These are phyloP conservation scores for Myripristis jacobus DNA, from an alignment of 2,797 vertebrate genomes.

Conservation along the genomic window DNA sequence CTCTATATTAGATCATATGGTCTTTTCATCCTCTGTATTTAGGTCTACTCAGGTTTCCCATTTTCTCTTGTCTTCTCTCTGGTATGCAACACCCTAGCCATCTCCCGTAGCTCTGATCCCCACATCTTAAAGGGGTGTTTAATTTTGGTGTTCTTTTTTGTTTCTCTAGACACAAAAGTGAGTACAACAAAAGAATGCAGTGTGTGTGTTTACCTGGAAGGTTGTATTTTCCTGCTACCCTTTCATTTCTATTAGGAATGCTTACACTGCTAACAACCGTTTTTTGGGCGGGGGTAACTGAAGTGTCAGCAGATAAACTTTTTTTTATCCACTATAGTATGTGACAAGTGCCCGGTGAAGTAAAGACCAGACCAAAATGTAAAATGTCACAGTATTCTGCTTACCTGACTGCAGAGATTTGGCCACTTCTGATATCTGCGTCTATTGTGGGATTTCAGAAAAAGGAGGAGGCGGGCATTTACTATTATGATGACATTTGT, in stretches of 20 bases:
- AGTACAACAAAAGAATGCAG: constrained; percentile 13
- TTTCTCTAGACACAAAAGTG: constrained; percentile 27
- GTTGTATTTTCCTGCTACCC: constrained; percentile 8
- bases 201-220: neutral
- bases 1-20: constrained; percentile 6
- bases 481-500: constrained; percentile 74
- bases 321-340: constrained; percentile 9
- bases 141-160: constrained; percentile 25
- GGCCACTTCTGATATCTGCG: constrained; percentile 30
- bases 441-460: constrained; percentile 31
- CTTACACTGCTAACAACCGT: constrained; percentile 15
- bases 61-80: constrained; percentile 12
- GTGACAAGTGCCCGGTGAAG: constrained; percentile 28
- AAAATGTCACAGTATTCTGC: constrained; percentile 48
- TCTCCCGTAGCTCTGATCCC: constrained; percentile 6
- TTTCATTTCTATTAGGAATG: constrained; percentile 27
- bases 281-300: constrained; percentile 15
- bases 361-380: constrained; percentile 30
- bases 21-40: constrained; percentile 13
- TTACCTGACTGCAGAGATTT: constrained; percentile 30
- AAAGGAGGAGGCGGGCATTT: constrained; percentile 43
- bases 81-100: neutral
- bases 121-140: constrained; percentile 23
- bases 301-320: constrained; percentile 23
- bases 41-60: neutral